Evolutionary conservation across 2,797 vertebrate genomes (phyloP).

Genomic region (Chrysocyon brachyurus): DNA sequence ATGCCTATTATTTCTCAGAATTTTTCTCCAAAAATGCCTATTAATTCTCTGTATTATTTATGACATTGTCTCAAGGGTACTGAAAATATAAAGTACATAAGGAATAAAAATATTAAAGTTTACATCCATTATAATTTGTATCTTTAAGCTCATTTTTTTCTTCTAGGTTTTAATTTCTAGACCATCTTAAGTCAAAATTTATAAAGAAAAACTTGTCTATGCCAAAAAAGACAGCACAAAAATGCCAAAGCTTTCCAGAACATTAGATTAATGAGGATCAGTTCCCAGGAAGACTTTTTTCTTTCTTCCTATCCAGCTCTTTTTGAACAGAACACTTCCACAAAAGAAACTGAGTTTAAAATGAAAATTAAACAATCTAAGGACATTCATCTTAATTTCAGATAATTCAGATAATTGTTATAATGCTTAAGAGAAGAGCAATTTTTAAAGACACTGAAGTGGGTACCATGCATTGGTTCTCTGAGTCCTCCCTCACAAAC

Average conservation of each 20-base stretch:
- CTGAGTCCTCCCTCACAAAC: accelerated
- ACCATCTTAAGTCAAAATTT: constrained; percentile 17
- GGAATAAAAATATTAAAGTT: constrained; percentile 40
- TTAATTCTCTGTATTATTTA: constrained; percentile 70
- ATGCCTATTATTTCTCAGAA: constrained; percentile 64
- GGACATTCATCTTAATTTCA: not conserved
- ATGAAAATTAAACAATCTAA: not conserved
- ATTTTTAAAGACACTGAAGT: not conserved
- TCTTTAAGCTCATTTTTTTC: constrained; percentile 20
- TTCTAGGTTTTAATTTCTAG: constrained; percentile 53
- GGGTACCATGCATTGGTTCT: accelerated
- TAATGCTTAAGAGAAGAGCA: not conserved
- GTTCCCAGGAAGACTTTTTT: not conserved
- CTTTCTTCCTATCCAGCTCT: not conserved
- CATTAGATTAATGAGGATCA: not conserved
- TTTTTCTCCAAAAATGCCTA: constrained; percentile 58
- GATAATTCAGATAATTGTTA: not conserved
- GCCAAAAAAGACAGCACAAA: constrained; percentile 3
- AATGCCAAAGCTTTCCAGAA: not conserved
- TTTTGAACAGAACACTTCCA: not conserved
- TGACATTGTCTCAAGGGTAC: constrained; percentile 52
- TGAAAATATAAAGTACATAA: constrained; percentile 54
- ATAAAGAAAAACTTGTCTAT: not conserved
- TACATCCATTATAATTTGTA: not conserved
- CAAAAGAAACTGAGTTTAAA: not conserved